Base-by-base conservation (phyloP, 2,888 invertebrate genomes). In the Calliopum simillimum region DNA sequence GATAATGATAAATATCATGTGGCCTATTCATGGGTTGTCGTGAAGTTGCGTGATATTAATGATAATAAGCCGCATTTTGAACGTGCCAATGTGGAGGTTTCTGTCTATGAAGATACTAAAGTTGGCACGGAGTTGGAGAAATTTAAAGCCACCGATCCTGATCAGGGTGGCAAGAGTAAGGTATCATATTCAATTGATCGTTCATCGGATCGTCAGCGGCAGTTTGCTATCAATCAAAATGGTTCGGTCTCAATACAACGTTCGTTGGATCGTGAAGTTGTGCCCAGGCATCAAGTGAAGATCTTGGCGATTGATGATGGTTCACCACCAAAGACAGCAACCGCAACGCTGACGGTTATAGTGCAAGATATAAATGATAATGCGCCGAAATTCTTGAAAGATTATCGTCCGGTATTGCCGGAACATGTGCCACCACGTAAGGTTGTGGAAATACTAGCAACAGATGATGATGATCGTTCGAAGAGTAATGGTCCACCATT, bases 401-500 rank as follows among this genome's bases (percentile, higher is more conserved):
- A 96, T 84, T 96, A 96, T 81, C 89, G 97, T 76, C 96, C 97
- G 0, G 96, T 98, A 23, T 88, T 98, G 77, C 95, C 95, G 14
- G 98, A 98, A 86, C 97, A 98, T 84, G 93, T 95, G 62, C 93
- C 94, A 12, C 96, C 97, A 2, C 91, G 94, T 77, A 95, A 95
- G 86, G 96, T 97, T 1, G 95, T 96, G 4, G 97, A 97, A 87
- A 94, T 97, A 74, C 88, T 96, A 77, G 97, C 97, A 2, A 97
- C 96, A 3, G 97, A 97, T 81, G 96, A 97, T 82, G 97, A 97
- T 81, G 97, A 97, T 84, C 89, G 96, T 75, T 96, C 95, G 1
- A 97, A 96, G 85, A 96, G 95, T 81, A 97, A 97, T 83, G 98
- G 98, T 0, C 97, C 98, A 53, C 97, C 98, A n/a, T 98, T 98